Evolutionary conservation across 2,797 vertebrate species (phyloP).

Genomic region (Sebastes trivittatus): DNA sequence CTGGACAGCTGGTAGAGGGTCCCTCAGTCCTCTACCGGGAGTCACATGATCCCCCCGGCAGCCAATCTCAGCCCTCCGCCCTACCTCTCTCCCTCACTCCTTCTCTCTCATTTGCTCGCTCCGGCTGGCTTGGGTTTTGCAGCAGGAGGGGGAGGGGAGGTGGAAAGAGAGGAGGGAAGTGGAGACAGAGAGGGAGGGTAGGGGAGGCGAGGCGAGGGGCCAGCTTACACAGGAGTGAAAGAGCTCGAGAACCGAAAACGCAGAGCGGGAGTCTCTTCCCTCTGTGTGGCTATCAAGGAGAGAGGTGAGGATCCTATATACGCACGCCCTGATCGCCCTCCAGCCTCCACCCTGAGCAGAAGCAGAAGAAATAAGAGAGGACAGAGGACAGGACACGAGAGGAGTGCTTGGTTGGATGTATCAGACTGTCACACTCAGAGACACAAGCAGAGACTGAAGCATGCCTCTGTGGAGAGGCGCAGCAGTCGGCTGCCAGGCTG

Average conservation of each 20-base stretch:
- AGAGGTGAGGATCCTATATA: constrained; percentile 32
- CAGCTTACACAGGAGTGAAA: constrained; percentile 60
- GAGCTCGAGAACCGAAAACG: constrained; percentile 52
- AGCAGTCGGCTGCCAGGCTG: constrained; percentile 57
- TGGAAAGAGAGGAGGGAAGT: constrained; percentile 64
- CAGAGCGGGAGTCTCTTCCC: constrained; percentile 71
- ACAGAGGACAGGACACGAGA: constrained; percentile 2
- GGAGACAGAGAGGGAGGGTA: constrained; percentile 42
- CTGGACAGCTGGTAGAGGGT: constrained; percentile 83
- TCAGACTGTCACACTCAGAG: constrained; percentile 61
- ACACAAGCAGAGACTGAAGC: constrained; percentile 40
- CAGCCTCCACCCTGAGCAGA: constrained; percentile 28
- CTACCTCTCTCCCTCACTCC: constrained; percentile 42
- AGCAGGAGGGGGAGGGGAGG: constrained; percentile 70
- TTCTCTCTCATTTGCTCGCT: constrained; percentile 60
- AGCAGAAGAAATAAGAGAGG: constrained; percentile 2
- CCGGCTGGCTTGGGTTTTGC: constrained; percentile 37
- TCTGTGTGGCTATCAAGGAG: constrained; percentile 48
- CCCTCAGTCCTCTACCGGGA: constrained; percentile 44
- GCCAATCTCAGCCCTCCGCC: constrained; percentile 70
- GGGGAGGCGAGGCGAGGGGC: constrained; percentile 50
- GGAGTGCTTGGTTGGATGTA: constrained; percentile 39
- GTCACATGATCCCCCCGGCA: constrained; percentile 69
- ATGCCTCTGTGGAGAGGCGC: constrained; percentile 68
- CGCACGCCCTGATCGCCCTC: constrained; percentile 23